These are phyloP conservation scores for Lacanobia wlatinum DNA, from an alignment of 2,888 invertebrate genomes.

Conservation along the genomic window DNA sequence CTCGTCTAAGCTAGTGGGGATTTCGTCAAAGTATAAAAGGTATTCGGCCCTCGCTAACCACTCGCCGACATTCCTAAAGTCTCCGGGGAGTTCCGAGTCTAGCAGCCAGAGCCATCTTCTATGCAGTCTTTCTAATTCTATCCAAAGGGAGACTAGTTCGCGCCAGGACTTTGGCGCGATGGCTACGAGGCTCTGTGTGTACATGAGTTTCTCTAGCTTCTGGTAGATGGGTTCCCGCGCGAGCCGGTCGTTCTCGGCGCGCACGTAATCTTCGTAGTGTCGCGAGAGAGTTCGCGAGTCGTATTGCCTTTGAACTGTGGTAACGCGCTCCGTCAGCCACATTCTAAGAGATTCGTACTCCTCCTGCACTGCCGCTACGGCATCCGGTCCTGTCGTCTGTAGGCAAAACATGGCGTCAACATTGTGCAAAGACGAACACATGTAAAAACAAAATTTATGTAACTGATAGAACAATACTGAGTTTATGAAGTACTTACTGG, in stretches of 20 bases:
- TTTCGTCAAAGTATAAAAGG: conserved; percentile 94
- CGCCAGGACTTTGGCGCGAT: conserved; percentile 97
- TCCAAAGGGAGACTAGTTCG: conserved; percentile 95
- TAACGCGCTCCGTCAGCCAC: conserved; percentile 95
- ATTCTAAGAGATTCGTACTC: conserved; percentile 95
- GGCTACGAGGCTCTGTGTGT: conserved; percentile 95
- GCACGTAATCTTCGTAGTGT: conserved; percentile 95
- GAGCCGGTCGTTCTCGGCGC: conserved; percentile 94
- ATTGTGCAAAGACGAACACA: conserved; percentile 13
- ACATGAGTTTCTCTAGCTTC: conserved; percentile 94
- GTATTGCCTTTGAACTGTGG: conserved; percentile 94
- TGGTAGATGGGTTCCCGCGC: conserved; percentile 93
- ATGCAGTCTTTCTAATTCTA: conserved; percentile 94
- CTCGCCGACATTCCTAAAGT: conserved; percentile 96
- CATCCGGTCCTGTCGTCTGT: conserved; percentile 93
- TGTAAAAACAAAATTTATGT: conserved; percentile 26
- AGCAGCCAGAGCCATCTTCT: conserved; percentile 97
- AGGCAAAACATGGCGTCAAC: conserved; percentile 32
- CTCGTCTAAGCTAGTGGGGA: conserved; percentile 96
- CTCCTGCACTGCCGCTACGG: conserved; percentile 94
- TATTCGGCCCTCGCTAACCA: conserved; percentile 97
- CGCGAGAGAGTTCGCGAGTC: conserved; percentile 94
- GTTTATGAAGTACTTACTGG: conserved; percentile 24
- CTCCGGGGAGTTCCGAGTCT: conserved; percentile 96
- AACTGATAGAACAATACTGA: conserved; percentile 22